Percentiles rank a stretch among this genome's conserved stretches.
Evolutionary conservation across 2,113 vertebrate genomes (phyloP).

Genomic region (Corapipo altera): DNA sequence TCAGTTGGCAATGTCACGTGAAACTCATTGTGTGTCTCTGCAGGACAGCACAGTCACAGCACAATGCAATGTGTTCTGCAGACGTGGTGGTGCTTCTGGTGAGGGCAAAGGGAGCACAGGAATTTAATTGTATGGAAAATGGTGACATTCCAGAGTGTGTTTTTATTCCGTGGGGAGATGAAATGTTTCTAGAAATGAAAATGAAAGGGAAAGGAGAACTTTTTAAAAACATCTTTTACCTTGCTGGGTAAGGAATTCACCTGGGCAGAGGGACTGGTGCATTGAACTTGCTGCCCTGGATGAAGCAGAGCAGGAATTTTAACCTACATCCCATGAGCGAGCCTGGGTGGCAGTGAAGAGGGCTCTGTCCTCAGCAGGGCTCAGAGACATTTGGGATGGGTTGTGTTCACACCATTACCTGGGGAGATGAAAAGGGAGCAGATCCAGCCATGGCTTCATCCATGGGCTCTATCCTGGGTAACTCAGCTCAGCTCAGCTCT

Average conservation of each 20-base stretch:
- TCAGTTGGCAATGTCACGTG: neutral
- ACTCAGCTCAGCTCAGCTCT: neutral
- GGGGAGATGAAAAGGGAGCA: neutral
- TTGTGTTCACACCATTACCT: neutral
- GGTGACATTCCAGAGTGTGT: neutral
- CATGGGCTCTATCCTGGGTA: neutral
- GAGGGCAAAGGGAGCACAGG: neutral
- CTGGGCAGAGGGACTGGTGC: neutral
- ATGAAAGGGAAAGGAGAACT: neutral
- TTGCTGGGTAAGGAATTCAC: neutral
- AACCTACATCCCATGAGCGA: accelerated
- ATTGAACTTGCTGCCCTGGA: neutral
- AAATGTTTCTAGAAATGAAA: conserved; percentile 12
- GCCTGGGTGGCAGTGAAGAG: neutral
- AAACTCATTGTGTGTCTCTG: neutral
- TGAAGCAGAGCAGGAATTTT: neutral
- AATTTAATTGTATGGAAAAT: neutral
- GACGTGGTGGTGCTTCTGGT: neutral
- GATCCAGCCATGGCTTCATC: neutral
- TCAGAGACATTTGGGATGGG: neutral
- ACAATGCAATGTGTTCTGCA: neutral
- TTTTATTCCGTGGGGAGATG: neutral
- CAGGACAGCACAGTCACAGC: neutral
- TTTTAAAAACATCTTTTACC: neutral
- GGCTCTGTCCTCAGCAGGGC: neutral